These are phyloP conservation scores for Sphecodes monilicornis DNA, from an alignment of 2,888 invertebrate genomes.

Conservation along the genomic window DNA sequence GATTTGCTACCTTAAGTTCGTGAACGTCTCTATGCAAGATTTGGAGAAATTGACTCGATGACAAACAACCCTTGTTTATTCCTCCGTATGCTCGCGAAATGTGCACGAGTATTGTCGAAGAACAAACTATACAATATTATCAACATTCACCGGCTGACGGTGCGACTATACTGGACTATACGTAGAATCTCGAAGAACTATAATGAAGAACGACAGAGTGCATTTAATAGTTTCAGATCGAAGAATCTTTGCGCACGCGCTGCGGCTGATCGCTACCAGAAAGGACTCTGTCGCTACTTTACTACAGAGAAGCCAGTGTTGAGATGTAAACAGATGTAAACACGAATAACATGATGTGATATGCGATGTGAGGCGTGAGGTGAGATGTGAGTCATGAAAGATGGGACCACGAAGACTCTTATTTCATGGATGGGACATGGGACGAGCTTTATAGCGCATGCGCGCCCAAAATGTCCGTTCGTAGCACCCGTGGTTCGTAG, in stretches of 20 bases:
- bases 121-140: background rate
- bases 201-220: background rate
- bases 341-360: too few species aligned
- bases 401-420: too few species aligned
- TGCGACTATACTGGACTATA: background rate
- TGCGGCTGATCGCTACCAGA: background rate
- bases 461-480: background rate
- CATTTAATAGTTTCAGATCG: background rate
- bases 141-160: background rate
- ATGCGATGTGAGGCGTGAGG: too few species aligned
- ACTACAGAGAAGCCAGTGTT: background rate
- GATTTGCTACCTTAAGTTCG: background rate
- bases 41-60: background rate
- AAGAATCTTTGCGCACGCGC: constrained; percentile 9
- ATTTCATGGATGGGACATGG: too few species aligned
- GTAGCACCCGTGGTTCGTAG: too few species aligned
- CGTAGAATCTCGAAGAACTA: background rate
- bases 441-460: background rate
- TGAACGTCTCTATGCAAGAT: background rate
- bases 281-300: too few species aligned
- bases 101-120: background rate
- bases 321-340: too few species aligned
- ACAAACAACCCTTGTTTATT: background rate
- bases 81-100: background rate
- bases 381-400: too few species aligned